phyloP scores from a whole-genome alignment of 2,797 vertebrate species.

The Acipenser transmontanus region DNA sequence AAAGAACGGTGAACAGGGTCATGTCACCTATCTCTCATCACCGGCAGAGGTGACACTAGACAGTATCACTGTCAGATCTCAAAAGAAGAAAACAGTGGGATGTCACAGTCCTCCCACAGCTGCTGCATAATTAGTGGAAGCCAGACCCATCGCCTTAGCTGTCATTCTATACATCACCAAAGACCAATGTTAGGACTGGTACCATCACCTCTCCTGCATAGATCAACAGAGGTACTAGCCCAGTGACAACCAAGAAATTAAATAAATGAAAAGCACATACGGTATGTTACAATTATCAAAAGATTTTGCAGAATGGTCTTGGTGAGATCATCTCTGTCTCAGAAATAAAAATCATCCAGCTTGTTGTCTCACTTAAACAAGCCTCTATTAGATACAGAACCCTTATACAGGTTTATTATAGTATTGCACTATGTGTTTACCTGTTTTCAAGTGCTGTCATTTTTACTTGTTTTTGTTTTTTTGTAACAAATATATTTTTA shows the following conservation, averaged over 20 bases:
- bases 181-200: neutral
- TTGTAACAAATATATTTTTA: no score
- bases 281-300: no score
- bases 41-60: constrained; percentile 51
- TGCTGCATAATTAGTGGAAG: constrained; percentile 37
- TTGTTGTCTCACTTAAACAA: no score
- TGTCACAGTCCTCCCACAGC: constrained; percentile 32
- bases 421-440: no score
- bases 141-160: constrained; percentile 39
- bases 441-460: no score
- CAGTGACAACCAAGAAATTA: neutral
- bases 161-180: constrained; percentile 30
- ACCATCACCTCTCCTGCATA: constrained; percentile 9
- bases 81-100: constrained; percentile 13
- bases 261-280: no score
- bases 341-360: no score
- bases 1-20: constrained; percentile 30
- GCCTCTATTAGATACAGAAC: no score
- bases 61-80: constrained; percentile 34
- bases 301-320: no score
- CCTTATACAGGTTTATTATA: no score
- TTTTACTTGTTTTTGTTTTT: no score
- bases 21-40: constrained; percentile 42
- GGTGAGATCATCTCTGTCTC: no score
- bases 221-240: constrained; percentile 1